Percentiles rank a stretch among this genome's conserved stretches.
Evolutionary conservation across 2,888 invertebrate genomes (phyloP).

Genomic region (Mythimna pallens): DNA sequence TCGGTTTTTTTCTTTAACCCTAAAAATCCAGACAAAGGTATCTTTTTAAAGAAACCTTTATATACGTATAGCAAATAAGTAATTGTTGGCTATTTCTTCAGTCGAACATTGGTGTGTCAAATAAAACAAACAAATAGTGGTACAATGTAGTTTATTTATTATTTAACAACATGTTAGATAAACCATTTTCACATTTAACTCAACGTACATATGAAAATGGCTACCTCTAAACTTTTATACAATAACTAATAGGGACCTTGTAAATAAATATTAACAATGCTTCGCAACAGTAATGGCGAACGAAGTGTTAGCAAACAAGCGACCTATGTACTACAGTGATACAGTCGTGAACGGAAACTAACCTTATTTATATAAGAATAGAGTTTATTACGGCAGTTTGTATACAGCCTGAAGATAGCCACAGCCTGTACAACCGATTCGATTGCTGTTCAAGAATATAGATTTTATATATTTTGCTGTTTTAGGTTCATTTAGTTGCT

Average conservation of each 20-base stretch:
- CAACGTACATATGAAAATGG: constrained; percentile 86
- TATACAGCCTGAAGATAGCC: constrained; percentile 69
- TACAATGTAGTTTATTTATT: constrained; percentile 93
- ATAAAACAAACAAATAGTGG: constrained; percentile 85
- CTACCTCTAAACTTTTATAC: constrained; percentile 89
- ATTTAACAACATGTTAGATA: constrained; percentile 92
- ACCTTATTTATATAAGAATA: constrained; percentile 65
- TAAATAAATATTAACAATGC: constrained; percentile 86
- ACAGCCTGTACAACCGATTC: constrained; percentile 69
- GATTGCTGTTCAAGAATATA: not conserved
- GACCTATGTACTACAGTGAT: constrained; percentile 78
- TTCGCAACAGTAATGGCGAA: constrained; percentile 78
- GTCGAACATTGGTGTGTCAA: not conserved
- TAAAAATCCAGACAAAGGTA: no score
- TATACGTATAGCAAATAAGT: no score
- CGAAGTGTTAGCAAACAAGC: constrained; percentile 82
- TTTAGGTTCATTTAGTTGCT: not conserved
- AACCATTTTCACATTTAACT: constrained; percentile 88
- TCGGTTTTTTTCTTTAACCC: no score
- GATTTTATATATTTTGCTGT: not conserved
- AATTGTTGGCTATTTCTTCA: not conserved
- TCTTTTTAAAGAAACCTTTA: no score
- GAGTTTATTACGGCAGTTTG: constrained; percentile 69
- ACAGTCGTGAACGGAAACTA: constrained; percentile 69
- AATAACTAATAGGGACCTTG: constrained; percentile 87